Conservation (phyloP, 2,797 vertebrate species). For the Sebastes reedi region DNA sequence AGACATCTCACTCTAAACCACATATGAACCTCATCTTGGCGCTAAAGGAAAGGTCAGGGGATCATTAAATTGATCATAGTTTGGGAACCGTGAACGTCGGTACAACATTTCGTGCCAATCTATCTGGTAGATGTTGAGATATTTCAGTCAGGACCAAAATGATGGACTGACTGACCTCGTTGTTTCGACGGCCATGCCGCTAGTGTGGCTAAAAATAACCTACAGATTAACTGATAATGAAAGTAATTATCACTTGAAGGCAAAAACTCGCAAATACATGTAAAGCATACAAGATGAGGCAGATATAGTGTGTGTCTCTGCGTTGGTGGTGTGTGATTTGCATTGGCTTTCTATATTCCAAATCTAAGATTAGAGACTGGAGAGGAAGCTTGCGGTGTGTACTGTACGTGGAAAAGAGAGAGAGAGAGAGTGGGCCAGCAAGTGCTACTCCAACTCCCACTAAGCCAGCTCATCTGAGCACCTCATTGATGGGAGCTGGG, state of each 20-base stretch:
- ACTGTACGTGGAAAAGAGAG: neutral
- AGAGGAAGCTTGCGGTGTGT: constrained; percentile 6
- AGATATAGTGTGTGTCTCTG: neutral
- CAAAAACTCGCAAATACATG: neutral
- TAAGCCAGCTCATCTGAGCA: constrained; percentile 14
- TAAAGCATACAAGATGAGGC: neutral
- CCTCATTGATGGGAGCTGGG: constrained; percentile 19
- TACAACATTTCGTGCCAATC: neutral
- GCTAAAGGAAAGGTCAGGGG: neutral
- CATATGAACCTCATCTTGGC: neutral
- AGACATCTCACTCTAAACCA: too few relatives aligned
- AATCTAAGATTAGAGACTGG: constrained; percentile 11
- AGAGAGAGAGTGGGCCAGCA: neutral
- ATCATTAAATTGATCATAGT: neutral
- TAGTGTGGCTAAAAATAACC: neutral
- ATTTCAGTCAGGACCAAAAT: neutral
- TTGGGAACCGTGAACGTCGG: neutral
- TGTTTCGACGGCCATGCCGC: neutral
- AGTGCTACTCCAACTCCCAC: constrained; percentile 44
- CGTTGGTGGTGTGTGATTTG: constrained; percentile 1
- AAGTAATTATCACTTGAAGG: neutral
- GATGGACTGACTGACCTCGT: neutral
- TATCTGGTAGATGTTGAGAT: neutral
- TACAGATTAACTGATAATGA: neutral
- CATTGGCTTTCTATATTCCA: neutral